Evolutionary conservation across 2,888 invertebrate species (phyloP).

Genomic region (Stegophylla sp.): DNA sequence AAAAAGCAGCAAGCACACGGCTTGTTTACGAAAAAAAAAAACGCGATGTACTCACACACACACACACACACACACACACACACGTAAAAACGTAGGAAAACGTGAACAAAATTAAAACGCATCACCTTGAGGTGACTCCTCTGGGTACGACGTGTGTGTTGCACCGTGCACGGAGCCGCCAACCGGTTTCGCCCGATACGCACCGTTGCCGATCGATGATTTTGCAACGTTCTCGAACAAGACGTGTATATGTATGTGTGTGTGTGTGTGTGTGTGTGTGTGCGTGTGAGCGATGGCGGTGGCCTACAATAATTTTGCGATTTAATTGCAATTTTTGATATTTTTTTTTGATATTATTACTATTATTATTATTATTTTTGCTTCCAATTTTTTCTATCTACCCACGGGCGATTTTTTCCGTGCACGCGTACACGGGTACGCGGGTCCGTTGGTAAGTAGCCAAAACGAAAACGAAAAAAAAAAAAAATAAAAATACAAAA

Average conservation of each 20-base stretch:
- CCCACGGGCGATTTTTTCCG: slow-evolving; percentile 40
- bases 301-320: slow-evolving; percentile 52
- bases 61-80: background rate
- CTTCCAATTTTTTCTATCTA: slow-evolving; percentile 41
- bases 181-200: slow-evolving; percentile 54
- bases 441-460: slow-evolving; percentile 31
- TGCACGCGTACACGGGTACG: background rate
- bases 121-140: slow-evolving; percentile 57
- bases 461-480: background rate
- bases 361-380: too few relatives aligned
- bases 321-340: slow-evolving; percentile 32
- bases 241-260: too few relatives aligned
- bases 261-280: too few relatives aligned
- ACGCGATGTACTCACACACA: background rate
- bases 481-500: too few relatives aligned
- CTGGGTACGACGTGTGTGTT: background rate
- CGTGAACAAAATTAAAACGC: slow-evolving; percentile 54
- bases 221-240: slow-evolving; percentile 40
- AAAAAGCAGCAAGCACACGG: slow-evolving; percentile 35
- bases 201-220: slow-evolving; percentile 42
- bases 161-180: slow-evolving; percentile 16
- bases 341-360: too few relatives aligned
- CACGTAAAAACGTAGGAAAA: background rate
- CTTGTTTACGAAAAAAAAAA: slow-evolving; percentile 13
- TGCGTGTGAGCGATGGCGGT: background rate